phyloP scores from a whole-genome alignment of 30 jellyfish, hydroid and myxozoan species.

The Calvadosia cruxmelitensis region DNA sequence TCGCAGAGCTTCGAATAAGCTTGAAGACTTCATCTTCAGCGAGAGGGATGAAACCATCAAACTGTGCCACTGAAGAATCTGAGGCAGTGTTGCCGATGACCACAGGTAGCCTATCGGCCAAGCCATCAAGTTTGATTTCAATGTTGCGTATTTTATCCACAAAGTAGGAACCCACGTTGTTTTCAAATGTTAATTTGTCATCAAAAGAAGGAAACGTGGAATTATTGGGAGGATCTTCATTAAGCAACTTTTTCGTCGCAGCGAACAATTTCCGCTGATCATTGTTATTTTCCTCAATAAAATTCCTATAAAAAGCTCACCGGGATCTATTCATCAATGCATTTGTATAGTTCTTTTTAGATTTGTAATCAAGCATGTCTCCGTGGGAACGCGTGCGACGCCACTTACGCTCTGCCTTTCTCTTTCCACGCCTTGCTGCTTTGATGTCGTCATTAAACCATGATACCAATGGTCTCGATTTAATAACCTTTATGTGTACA shows the following conservation, averaged over 20 bases:
- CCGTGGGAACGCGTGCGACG: no score
- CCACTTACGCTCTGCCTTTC: not conserved
- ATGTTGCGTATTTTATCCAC: no score
- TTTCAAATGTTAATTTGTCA: constrained; percentile 6
- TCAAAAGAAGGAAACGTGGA: not conserved
- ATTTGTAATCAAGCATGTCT: no score
- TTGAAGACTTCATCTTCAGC: constrained; percentile 36
- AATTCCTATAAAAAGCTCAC: no score
- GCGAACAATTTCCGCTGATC: not conserved
- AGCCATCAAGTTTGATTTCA: no score
- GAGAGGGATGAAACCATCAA: constrained; percentile 16
- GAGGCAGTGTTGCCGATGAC: no score
- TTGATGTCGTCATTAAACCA: not conserved
- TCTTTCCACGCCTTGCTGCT: not conserved
- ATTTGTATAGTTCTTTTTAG: no score
- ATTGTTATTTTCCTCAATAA: not conserved
- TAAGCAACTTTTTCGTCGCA: not conserved
- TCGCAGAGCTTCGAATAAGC: constrained; percentile 15
- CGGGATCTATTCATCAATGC: no score
- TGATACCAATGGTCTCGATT: not conserved
- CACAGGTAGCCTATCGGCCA: no score
- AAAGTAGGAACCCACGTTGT: no score
- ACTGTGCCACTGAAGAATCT: not conserved
- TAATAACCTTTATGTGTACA: not conserved
- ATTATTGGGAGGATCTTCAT: not conserved